phyloP scores from a whole-genome alignment of 2,113 vertebrate genomes.

The Hepsetus odoe region DNA sequence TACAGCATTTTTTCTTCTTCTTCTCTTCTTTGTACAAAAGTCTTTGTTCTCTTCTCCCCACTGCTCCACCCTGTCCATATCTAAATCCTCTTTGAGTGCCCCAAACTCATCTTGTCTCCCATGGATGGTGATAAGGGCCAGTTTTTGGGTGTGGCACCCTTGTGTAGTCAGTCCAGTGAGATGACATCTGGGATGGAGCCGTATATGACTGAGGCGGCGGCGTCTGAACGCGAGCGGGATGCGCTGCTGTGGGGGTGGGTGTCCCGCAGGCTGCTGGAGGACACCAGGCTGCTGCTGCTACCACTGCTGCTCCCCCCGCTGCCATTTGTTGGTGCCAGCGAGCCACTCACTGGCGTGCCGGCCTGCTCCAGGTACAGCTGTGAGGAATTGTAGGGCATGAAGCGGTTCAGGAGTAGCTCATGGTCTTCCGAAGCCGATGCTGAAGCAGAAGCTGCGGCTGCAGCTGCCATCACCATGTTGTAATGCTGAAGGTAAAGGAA shows the following conservation, averaged over 20 bases:
- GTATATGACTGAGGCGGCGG: slow-evolving; percentile 86
- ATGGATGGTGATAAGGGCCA: slow-evolving; percentile 29
- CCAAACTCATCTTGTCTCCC: slow-evolving; percentile 13
- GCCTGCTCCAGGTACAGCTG: slow-evolving; percentile 94
- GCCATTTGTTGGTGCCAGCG: slow-evolving; percentile 83
- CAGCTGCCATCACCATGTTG: slow-evolving; percentile 92
- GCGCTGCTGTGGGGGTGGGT: slow-evolving; percentile 81
- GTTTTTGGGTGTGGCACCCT: slow-evolving; percentile 47
- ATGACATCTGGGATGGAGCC: slow-evolving; percentile 97
- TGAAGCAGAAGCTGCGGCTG: slow-evolving; percentile 85
- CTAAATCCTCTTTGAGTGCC: slow-evolving; percentile 59
- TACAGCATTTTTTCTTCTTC: slow-evolving; percentile 83
- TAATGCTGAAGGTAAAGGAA: slow-evolving; percentile 83
- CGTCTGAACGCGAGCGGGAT: slow-evolving; percentile 80
- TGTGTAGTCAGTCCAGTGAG: slow-evolving; percentile 87
- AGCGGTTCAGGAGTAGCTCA: slow-evolving; percentile 90
- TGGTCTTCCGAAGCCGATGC: slow-evolving; percentile 87
- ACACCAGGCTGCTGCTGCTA: slow-evolving; percentile 93
- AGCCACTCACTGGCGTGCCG: slow-evolving; percentile 81
- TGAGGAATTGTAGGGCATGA: slow-evolving; percentile 91
- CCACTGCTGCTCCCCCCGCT: slow-evolving; percentile 81
- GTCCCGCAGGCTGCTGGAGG: slow-evolving; percentile 92
- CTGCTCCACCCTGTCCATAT: neutral
- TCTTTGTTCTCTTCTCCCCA: slow-evolving; percentile 68
- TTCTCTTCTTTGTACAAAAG: slow-evolving; percentile 76